These are phyloP conservation scores for Rhegmatorhina hoffmannsi DNA, from an alignment of 2,113 vertebrate species.

Conservation along the genomic window DNA sequence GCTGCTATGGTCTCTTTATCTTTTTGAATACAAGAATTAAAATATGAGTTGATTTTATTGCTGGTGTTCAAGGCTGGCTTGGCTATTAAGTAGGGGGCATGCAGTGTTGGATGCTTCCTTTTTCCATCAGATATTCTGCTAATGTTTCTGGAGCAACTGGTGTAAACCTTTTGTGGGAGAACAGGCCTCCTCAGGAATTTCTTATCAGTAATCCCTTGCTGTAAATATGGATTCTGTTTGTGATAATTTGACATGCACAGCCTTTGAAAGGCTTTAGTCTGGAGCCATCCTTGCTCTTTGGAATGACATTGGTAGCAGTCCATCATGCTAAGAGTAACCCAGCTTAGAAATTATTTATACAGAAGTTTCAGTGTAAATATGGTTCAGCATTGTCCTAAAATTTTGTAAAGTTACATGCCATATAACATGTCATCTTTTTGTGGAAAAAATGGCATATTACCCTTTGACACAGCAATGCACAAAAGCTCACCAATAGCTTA, in stretches of 20 bases:
- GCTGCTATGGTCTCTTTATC: background rate
- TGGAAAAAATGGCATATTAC: background rate
- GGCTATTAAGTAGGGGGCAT: background rate
- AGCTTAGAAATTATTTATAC: background rate
- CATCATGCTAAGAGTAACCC: background rate
- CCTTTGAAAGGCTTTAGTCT: slow-evolving; percentile 19
- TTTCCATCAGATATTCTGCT: background rate
- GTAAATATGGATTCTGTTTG: slow-evolving; percentile 41
- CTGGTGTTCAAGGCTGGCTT: background rate
- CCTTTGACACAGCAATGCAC: background rate
- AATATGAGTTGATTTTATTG: background rate
- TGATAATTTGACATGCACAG: slow-evolving; percentile 2
- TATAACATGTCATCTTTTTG: background rate
- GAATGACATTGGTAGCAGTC: background rate
- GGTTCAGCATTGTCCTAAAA: background rate
- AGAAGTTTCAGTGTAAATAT: background rate
- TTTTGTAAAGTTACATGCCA: background rate
- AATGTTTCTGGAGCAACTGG: background rate
- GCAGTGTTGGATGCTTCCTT: background rate
- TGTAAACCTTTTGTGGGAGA: slow-evolving; percentile 6
- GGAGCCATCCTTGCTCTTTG: background rate
- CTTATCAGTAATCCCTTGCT: slow-evolving; percentile 44
- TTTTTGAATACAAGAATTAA: background rate
- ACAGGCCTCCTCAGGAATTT: slow-evolving; percentile 25
- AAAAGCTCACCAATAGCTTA: background rate